Percentiles rank a stretch among this genome's conserved stretches.
Evolutionary conservation across 2,888 invertebrate species (phyloP).

Genomic region (Gari tellinella): DNA sequence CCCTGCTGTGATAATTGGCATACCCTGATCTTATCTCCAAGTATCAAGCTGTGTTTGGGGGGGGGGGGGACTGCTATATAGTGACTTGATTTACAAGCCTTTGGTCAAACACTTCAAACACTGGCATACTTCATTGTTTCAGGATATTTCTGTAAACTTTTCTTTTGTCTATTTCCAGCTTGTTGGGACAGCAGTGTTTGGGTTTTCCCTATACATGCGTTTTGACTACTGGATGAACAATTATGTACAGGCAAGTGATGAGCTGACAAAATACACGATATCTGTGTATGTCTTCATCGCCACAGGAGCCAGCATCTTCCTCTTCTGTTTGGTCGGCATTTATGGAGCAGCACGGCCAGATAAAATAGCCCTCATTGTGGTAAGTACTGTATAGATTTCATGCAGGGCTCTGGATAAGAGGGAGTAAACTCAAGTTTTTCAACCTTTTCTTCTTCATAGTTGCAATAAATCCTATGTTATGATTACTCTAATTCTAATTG

Average conservation of each 20-base stretch:
- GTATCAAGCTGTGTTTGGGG: no score
- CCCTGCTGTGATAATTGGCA: no score
- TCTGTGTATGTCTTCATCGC: conserved; percentile 74
- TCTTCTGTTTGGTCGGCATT: conserved; percentile 74
- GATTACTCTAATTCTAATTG: no score
- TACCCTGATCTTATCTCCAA: no score
- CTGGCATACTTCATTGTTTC: no score
- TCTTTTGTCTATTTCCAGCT: conserved; percentile 64
- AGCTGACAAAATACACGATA: conserved; percentile 69
- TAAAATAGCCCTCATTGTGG: conserved; percentile 71
- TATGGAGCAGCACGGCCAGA: conserved; percentile 71
- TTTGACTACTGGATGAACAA: conserved; percentile 78
- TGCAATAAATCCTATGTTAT: no score
- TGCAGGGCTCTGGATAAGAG: no score
- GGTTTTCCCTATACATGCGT: conserved; percentile 75
- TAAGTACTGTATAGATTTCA: conserved; percentile 56
- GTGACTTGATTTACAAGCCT: no score
- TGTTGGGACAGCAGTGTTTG: conserved; percentile 74
- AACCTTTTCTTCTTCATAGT: no score
- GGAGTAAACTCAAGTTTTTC: no score
- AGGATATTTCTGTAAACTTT: conserved; percentile 1
- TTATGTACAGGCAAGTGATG: conserved; percentile 69
- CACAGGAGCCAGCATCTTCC: conserved; percentile 66
- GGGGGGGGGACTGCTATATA: no score
- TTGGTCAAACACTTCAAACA: no score